Evolutionary conservation across 23 tunicate species (phyloP).

Genomic region (Ciona savignyi): DNA sequence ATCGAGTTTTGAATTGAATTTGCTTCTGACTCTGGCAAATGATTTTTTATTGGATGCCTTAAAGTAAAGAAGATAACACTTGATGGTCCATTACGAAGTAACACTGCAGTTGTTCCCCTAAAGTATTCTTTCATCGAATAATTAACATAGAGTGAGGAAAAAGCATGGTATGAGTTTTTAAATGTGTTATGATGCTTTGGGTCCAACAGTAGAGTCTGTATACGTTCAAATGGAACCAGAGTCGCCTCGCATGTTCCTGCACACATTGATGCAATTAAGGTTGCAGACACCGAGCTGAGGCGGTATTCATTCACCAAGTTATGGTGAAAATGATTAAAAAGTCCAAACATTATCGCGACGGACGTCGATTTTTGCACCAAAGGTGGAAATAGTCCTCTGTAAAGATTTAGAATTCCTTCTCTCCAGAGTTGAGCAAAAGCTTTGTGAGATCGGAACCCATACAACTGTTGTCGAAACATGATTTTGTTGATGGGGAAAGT

Average conservation of each 20-base stretch:
- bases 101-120: constrained; percentile 75
- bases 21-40: constrained; percentile 48
- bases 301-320: constrained; percentile 7
- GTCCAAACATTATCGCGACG: constrained; percentile 83
- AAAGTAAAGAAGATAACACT: constrained; percentile 71
- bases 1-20: constrained; percentile 37
- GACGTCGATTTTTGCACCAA: constrained; percentile 71
- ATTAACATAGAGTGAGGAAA: constrained; percentile 19
- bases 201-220: constrained; percentile 74
- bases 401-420: constrained; percentile 61
- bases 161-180: constrained; percentile 56
- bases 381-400: constrained; percentile 93
- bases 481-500: constrained; percentile 97
- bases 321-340: constrained; percentile 46
- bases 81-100: constrained; percentile 82
- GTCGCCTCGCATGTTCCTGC: constrained; percentile 90
- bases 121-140: constrained; percentile 84
- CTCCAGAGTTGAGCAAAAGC: constrained; percentile 50
- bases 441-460: constrained; percentile 57
- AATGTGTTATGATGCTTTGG: constrained; percentile 83
- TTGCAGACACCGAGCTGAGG: constrained; percentile 8
- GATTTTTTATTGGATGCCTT: constrained; percentile 43
- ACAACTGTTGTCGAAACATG: constrained; percentile 98
- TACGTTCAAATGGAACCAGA: constrained; percentile 89
- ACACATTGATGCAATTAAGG: constrained; percentile 44